Evolutionary conservation across 1,140 invertebrate species (phyloP), one percentile per base, ranked within the genome.

Genomic region (Wasmannia auropunctata): DNA sequence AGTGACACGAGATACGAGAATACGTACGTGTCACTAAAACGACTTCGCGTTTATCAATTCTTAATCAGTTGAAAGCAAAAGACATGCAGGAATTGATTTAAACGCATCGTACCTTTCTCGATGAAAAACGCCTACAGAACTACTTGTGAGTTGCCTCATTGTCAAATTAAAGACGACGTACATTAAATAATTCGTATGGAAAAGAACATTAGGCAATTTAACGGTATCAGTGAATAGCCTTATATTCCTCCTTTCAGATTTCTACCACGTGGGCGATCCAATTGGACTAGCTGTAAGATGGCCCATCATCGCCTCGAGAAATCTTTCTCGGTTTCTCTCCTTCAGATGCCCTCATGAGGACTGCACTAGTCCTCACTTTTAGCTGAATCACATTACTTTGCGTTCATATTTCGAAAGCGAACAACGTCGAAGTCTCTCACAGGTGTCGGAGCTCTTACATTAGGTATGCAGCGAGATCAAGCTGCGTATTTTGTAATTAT

Each of bases 211-310:
- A 40, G 70, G 25, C 75, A 31, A 63, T 80, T 90, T 88, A 91
- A 91, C 85, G 87, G 69, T 88, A 88, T 83, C 54, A 62, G 72
- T 65, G 40, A 69, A 49, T 31, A 43, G 67, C 11, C 31, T 76
- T 60, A 49, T 88, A 69, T 83, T 22, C 22, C 60, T 76, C 79
- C 81, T 90, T 88, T 90, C 79, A 58, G 88, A 86, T 90, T 89
- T 90, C 86, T 83, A 81, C 34, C 28, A 79, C 28, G 89, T 91
- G 88, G 89, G 89, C 89, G 88, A 91, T 65, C 86, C 89, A 88
- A 86, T 91, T 91, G 89, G 83, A 81, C 86, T 88, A 90, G 76
- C 86, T n/a, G 70, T 63, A 83, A 86, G 84, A 25, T 90, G 83
- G 86, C 49, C 86, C 70, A 84, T 84, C 86, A 49, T 54, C 49